A percentile compares a stretch with the other conserved stretches of the same genome.
Conservation (phyloP, 2,113 vertebrate genomes). For the Benitochromis conjunctus region DNA sequence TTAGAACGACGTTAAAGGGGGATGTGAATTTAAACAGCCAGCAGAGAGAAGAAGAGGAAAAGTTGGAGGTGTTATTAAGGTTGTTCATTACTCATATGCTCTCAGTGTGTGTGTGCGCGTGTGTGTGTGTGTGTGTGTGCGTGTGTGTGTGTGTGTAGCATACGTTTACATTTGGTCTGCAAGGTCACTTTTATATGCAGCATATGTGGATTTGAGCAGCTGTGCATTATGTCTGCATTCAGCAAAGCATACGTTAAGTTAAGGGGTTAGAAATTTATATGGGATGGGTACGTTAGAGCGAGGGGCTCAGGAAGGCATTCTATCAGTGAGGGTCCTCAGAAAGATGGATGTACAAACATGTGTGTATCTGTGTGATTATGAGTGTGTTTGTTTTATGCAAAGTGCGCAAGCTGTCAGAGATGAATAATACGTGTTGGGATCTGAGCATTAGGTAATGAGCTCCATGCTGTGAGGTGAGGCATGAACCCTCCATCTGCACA, state of each 20-base stretch:
- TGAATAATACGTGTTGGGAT: conserved; percentile 75
- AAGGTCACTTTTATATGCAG: conserved; percentile 40
- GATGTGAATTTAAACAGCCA: conserved; percentile 78
- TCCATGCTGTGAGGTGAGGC: conserved; percentile 63
- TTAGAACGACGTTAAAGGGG: conserved; percentile 83
- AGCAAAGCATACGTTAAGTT: background rate
- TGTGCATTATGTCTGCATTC: background rate
- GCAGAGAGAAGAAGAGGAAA: conserved; percentile 70
- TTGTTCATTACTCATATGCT: conserved; percentile 74
- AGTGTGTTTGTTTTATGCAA: conserved; percentile 59
- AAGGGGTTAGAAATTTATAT: background rate
- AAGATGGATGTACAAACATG: background rate
- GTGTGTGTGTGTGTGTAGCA: background rate
- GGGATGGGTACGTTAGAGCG: background rate
- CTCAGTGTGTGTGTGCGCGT: background rate
- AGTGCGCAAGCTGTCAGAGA: conserved; percentile 68
- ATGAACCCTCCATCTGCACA: conserved; percentile 57
- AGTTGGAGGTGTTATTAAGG: conserved; percentile 80
- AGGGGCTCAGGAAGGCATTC: background rate
- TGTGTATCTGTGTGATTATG: background rate
- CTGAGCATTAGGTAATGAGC: conserved; percentile 77
- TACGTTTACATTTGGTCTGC: background rate
- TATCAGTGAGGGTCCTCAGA: background rate
- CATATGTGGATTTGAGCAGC: background rate
- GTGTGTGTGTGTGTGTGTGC: background rate